phyloP scores from a whole-genome alignment of 2,113 vertebrate species.

The Microtus oregoni region DNA sequence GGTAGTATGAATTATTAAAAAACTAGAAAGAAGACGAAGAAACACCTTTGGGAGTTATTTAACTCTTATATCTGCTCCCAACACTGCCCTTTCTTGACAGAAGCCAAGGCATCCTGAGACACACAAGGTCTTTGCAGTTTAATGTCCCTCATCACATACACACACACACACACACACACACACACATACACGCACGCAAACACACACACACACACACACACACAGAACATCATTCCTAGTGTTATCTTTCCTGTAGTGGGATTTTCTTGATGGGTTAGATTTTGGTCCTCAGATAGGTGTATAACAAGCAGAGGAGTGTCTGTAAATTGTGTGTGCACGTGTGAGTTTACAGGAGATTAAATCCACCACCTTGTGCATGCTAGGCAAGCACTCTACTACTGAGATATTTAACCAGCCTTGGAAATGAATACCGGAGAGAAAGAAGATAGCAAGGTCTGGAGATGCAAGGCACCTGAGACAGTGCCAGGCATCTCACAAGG shows the following conservation, averaged over 20 bases:
- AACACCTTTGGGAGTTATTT: slow-evolving; percentile 64
- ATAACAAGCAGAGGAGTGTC: not conserved
- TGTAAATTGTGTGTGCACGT: not conserved
- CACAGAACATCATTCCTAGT: not conserved
- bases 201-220: too few relatives aligned
- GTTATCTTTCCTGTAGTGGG: not conserved
- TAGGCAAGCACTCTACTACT: not conserved
- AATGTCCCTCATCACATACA: not conserved
- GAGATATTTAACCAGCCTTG: not conserved
- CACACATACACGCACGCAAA: too few relatives aligned
- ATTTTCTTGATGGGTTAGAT: not conserved
- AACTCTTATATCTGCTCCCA: slow-evolving; percentile 69
- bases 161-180: too few relatives aligned
- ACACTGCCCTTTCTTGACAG: slow-evolving; percentile 32
- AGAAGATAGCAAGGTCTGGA: not conserved
- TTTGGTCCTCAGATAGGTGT: slow-evolving; percentile 3
- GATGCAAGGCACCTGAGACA: not conserved
- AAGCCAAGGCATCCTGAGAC: not conserved
- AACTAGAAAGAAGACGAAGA: slow-evolving; percentile 16
- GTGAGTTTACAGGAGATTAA: not conserved
- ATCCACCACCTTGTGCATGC: not conserved
- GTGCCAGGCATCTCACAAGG: not conserved
- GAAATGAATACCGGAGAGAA: slow-evolving; percentile 11
- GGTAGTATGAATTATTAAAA: slow-evolving; percentile 72
- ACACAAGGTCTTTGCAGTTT: not conserved